phyloP scores from a whole-genome alignment of 2,113 vertebrate genomes.

The Chinchilla lanigera region DNA sequence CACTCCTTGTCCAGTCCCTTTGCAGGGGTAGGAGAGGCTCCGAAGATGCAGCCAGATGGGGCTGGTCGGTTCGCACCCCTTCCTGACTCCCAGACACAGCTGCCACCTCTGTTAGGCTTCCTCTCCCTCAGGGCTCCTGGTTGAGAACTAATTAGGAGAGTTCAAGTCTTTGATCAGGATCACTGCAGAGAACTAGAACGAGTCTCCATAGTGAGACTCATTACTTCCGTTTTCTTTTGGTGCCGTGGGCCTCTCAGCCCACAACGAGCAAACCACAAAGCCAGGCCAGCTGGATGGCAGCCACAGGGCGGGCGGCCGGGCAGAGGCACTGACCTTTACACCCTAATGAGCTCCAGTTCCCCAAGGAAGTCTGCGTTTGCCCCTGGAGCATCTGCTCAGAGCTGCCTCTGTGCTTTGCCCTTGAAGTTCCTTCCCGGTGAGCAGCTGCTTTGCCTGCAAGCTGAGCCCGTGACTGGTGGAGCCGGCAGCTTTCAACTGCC shows the following conservation, averaged over 20 bases:
- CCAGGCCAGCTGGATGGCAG: neutral
- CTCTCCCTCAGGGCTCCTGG: neutral
- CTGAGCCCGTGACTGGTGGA: neutral
- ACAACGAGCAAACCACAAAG: neutral
- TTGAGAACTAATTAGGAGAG: slow-evolving; percentile 24
- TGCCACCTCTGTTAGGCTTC: neutral
- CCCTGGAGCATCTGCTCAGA: neutral
- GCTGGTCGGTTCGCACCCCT: neutral
- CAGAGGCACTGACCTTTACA: neutral
- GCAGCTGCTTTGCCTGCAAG: neutral
- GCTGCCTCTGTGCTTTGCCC: neutral
- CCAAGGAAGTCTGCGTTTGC: neutral
- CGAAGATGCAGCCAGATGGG: neutral
- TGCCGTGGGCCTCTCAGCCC: neutral
- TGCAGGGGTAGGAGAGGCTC: neutral
- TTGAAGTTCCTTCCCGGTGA: neutral
- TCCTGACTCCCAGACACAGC: neutral
- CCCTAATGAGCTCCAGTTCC: neutral
- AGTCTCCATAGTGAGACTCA: neutral
- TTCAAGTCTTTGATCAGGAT: slow-evolving; percentile 2
- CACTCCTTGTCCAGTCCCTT: neutral
- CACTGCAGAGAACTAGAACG: neutral
- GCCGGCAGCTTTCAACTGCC: neutral
- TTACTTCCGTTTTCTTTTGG: neutral
- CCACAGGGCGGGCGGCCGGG: neutral